Conservation (phyloP, 2,797 vertebrate genomes). For the Centroberyx gerrardi region DNA sequence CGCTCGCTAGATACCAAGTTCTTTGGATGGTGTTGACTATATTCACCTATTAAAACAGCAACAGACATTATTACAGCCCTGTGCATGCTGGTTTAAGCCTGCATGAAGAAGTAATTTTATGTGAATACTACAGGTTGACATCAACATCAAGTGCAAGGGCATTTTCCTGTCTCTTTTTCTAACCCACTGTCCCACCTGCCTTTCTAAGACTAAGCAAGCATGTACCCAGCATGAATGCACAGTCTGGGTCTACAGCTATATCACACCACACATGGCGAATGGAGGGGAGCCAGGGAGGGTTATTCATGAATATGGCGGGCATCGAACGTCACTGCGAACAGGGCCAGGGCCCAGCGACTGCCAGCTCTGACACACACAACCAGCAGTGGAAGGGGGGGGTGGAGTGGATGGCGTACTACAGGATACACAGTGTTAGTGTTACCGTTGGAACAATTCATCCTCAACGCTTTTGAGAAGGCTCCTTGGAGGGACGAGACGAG, state of each 20-base stretch:
- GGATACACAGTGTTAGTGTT: constrained; percentile 76
- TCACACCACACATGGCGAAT: constrained; percentile 45
- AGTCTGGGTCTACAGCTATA: constrained; percentile 37
- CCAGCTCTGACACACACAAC: constrained; percentile 21
- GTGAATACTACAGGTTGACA: not conserved
- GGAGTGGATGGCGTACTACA: constrained; percentile 45
- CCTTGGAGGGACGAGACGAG: constrained; percentile 73
- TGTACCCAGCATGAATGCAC: not conserved
- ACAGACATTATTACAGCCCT: not conserved
- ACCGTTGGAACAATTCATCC: constrained; percentile 90
- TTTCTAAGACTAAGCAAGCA: not conserved
- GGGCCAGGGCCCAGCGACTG: not conserved
- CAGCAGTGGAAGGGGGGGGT: constrained; percentile 12
- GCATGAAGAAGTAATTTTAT: not conserved
- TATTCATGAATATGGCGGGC: constrained; percentile 7
- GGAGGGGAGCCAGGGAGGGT: not conserved
- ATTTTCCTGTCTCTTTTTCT: not conserved
- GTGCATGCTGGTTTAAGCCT: not conserved
- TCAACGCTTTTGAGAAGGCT: constrained; percentile 91
- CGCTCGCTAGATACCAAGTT: not conserved
- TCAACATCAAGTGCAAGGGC: not conserved
- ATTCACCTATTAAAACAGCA: not conserved
- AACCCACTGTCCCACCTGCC: constrained; percentile 4
- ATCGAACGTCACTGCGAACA: constrained; percentile 24
- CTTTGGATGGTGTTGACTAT: too few relatives aligned